Percentiles rank a stretch among this genome's conserved stretches.
These are phyloP conservation scores for Cirrhinus mrigala DNA, from an alignment of 2,797 vertebrate genomes.

Conservation along the genomic window DNA sequence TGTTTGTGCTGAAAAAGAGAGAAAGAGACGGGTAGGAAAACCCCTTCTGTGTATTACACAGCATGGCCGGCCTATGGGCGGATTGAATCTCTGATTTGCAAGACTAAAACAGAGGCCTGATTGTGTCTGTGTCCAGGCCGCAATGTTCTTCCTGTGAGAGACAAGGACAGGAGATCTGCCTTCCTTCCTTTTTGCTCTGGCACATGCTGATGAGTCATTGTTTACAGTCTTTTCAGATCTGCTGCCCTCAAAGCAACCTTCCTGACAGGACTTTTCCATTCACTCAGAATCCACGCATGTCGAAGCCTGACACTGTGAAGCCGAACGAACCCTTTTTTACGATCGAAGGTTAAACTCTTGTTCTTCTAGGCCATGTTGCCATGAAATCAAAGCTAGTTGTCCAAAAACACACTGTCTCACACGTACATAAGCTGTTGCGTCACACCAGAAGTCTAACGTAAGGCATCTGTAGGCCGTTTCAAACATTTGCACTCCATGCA, in stretches of 20 bases:
- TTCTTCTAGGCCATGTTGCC: not conserved
- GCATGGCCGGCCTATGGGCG: not conserved
- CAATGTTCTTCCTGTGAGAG: constrained; percentile 75
- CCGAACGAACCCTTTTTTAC: constrained; percentile 23
- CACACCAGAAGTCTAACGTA: constrained; percentile 24
- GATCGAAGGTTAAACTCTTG: constrained; percentile 14
- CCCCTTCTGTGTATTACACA: not conserved
- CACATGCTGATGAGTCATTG: constrained; percentile 77
- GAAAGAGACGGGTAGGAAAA: not conserved
- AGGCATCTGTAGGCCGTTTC: constrained; percentile 36
- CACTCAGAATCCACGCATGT: constrained; percentile 70
- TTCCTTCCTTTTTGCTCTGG: constrained; percentile 67
- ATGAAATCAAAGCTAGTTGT: constrained; percentile 37
- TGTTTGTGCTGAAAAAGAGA: not conserved
- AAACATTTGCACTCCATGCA: constrained; percentile 45
- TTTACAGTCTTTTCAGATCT: constrained; percentile 77
- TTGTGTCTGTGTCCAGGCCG: constrained; percentile 80
- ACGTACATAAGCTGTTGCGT: constrained; percentile 31
- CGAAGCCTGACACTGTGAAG: constrained; percentile 63
- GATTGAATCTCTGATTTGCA: not conserved
- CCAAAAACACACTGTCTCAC: not conserved
- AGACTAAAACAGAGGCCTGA: constrained; percentile 84
- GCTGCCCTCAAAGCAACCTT: constrained; percentile 70
- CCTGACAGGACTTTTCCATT: constrained; percentile 76
- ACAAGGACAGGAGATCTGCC: constrained; percentile 69